Base-by-base conservation (phyloP, 2,113 vertebrate genomes). In the Scomber scombrus region DNA sequence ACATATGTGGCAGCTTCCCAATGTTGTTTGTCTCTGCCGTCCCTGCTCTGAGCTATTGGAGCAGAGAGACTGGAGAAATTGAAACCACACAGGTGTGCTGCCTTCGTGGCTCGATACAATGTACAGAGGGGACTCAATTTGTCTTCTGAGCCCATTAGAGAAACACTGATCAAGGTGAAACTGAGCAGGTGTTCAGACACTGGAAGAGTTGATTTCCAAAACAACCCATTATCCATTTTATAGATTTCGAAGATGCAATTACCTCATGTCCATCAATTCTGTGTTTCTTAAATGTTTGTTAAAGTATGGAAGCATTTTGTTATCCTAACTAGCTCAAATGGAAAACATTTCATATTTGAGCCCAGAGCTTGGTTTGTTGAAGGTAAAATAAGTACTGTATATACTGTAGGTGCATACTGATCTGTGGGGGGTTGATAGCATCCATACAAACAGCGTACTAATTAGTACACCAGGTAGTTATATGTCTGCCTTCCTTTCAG, bases 1-100 rank as follows among this genome's bases (percentile, higher is more conserved):
- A 81, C 72, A 75, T 76, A 68, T 49, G 73, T 74, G 78, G 71
- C 87, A 82, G 57, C 63, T 64, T 82, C 81, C 71, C 75, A 80
- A 4, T 60, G 51, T 68, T 72, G 75, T 89, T 88, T 84, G 86
- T 89, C 72, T 65, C 61, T 61, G 56, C 64, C 31, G 4, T 29
- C 51, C 66, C 70, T 16, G 34, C 2, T 5, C 63, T 60, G 78
- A 81, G 71, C 79, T 72, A 51, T 47, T 49, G 71, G 80, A 82
- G 67, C 63, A 13, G 49, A 75, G 64, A 72, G n/a, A 46, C 74
- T 34, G 57, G 40, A 54, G 58, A 76, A 84, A 86, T 81, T 72
- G 58, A 84, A 86, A 72, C 29, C 71, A 50, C 74, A 77, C 86
- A 76, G 67, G 79, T 78, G 80, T 56, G 78, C 61, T 15, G 14